Conservation (phyloP, 2,113 vertebrate genomes). For the Apteryx mantelli region DNA sequence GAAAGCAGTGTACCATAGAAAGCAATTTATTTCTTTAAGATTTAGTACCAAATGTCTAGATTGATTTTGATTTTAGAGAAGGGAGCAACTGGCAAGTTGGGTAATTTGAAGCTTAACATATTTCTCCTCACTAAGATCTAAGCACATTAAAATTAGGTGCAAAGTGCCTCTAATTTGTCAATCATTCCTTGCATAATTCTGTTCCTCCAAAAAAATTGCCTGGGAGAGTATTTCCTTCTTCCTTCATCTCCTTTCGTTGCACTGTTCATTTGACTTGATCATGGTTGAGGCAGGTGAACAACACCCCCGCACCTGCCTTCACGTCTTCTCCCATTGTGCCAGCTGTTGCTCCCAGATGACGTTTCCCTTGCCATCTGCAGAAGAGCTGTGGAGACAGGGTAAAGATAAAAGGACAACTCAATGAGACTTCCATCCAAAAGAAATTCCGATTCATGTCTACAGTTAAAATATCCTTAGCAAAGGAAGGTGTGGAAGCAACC, state of each 20-base stretch:
- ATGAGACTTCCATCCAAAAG: slow-evolving; percentile 1
- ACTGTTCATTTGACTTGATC: slow-evolving; percentile 43
- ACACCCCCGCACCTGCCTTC: background rate
- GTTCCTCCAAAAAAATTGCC: slow-evolving; percentile 71
- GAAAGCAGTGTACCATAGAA: slow-evolving; percentile 74
- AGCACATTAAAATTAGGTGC: slow-evolving; percentile 78
- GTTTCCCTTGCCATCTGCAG: background rate
- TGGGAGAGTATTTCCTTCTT: slow-evolving; percentile 49
- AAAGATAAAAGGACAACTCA: background rate
- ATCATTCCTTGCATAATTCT: slow-evolving; percentile 72
- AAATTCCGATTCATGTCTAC: background rate
- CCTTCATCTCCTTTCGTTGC: slow-evolving; percentile 49
- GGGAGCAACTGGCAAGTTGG: slow-evolving; percentile 72
- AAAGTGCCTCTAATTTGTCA: slow-evolving; percentile 84
- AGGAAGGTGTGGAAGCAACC: background rate
- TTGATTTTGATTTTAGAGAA: slow-evolving; percentile 78
- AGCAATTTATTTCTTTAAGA: slow-evolving; percentile 81
- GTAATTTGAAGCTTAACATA: slow-evolving; percentile 79
- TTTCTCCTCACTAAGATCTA: slow-evolving; percentile 68
- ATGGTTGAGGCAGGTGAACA: slow-evolving; percentile 28
- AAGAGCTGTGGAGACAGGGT: background rate
- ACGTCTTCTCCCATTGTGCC: background rate
- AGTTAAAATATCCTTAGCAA: background rate
- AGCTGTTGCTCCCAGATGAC: slow-evolving; percentile 30
- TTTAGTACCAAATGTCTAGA: slow-evolving; percentile 73